These are phyloP conservation scores for Paguma larvata DNA, from an alignment of 2,797 vertebrate species.

Conservation along the genomic window DNA sequence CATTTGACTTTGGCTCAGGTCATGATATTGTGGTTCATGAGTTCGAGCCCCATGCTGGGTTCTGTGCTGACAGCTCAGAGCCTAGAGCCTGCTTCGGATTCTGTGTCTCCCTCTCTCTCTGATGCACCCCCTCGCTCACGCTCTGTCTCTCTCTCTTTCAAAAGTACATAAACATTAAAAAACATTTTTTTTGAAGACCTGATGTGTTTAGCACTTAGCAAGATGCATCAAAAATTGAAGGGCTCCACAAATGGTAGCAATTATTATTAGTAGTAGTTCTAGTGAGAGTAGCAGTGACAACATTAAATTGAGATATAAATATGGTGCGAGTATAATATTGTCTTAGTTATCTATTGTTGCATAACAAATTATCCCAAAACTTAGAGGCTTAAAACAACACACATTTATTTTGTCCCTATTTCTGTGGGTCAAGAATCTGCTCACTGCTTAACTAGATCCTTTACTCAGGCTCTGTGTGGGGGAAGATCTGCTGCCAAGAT, in stretches of 20 bases:
- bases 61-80: no score
- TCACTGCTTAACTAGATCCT: not conserved
- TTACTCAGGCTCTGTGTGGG: not conserved
- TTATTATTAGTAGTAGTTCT: not conserved
- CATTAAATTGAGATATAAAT: conserved; percentile 21
- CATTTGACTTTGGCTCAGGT: no score
- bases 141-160: no score
- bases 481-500: not conserved
- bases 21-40: no score
- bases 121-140: no score
- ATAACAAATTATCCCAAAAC: not conserved
- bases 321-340: not conserved
- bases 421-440: conserved; percentile 24
- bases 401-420: conserved; percentile 23
- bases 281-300: not conserved
- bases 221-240: not conserved
- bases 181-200: not conserved
- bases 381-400: not conserved
- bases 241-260: not conserved
- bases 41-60: no score
- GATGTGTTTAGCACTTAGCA: not conserved
- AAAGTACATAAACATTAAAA: no score
- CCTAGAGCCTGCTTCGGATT: no score
- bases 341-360: not conserved
- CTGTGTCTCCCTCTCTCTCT: no score